phyloP scores from a whole-genome alignment of 2,888 invertebrate genomes.

The Caenorhabditis panamensis region DNA sequence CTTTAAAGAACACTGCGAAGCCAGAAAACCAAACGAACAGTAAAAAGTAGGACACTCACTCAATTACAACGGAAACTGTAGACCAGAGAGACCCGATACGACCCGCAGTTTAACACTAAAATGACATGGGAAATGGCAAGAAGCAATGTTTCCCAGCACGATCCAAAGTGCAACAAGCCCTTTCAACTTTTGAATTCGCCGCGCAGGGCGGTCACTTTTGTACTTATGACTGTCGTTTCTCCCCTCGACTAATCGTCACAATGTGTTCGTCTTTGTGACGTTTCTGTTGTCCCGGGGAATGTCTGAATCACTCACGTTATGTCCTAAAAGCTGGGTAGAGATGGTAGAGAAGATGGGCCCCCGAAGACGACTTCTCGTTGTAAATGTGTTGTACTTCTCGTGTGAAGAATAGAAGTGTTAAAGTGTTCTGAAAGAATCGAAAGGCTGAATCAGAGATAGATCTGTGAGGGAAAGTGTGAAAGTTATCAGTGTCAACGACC shows the following conservation, averaged over 20 bases:
- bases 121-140: not conserved
- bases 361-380: not conserved
- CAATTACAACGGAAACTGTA: not conserved
- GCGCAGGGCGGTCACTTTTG: slow-evolving; percentile 46
- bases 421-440: slow-evolving; percentile 3
- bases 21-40: too few relatives aligned
- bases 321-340: slow-evolving; percentile 25
- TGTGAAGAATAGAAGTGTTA: slow-evolving; percentile 13
- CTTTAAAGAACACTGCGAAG: too few relatives aligned
- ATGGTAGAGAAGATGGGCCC: not conserved
- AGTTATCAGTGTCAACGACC: slow-evolving; percentile 16
- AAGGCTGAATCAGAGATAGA: not conserved
- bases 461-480: slow-evolving; percentile 2
- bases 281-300: not conserved
- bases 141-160: not conserved
- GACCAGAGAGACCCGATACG: not conserved
- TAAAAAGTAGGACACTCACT: not conserved
- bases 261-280: slow-evolving; percentile 17
- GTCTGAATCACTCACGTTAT: slow-evolving; percentile 40
- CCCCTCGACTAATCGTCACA: slow-evolving; percentile 15
- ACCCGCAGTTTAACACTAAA: not conserved
- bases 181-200: slow-evolving; percentile 5
- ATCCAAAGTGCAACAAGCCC: not conserved
- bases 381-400: slow-evolving; percentile 5
- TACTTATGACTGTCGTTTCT: slow-evolving; percentile 2